A percentile compares a stretch with the other conserved stretches of the same genome.
Evolutionary conservation across 2,888 invertebrate genomes (phyloP).

Genomic region (Pristionchus arcanus): DNA sequence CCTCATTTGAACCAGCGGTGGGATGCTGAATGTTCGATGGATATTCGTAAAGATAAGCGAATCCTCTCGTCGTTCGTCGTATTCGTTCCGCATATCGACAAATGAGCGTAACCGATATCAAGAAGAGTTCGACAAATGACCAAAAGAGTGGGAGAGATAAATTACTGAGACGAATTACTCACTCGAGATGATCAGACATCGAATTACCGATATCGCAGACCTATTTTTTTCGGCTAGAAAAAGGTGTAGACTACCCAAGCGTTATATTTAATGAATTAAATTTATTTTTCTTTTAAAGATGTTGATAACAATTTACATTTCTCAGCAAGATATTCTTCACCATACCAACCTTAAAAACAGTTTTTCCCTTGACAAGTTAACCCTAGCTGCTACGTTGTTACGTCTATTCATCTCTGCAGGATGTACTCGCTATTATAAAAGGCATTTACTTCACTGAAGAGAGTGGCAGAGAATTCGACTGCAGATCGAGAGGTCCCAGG

Average conservation of each 20-base stretch:
- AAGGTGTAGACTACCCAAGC: background rate
- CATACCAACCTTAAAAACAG: no score
- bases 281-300: no score
- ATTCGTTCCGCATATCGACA: background rate
- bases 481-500: conserved; percentile 73
- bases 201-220: background rate
- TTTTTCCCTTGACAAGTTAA: no score
- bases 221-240: background rate
- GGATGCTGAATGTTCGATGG: background rate
- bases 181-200: background rate
- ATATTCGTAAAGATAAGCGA: background rate
- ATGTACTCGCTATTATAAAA: no score
- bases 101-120: background rate
- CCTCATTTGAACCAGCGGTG: background rate
- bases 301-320: no score
- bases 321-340: no score
- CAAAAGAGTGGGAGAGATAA: background rate
- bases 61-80: background rate
- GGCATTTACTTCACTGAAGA: no score
- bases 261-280: no score
- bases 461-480: conserved; percentile 74
- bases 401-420: no score
- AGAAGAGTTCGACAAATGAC: conserved; percentile 7
- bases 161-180: background rate
- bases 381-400: no score